Percentiles rank a stretch among this genome's conserved stretches.
Evolutionary conservation across 1,140 invertebrate genomes (phyloP).

Genomic region (Drosophila kanapiae): DNA sequence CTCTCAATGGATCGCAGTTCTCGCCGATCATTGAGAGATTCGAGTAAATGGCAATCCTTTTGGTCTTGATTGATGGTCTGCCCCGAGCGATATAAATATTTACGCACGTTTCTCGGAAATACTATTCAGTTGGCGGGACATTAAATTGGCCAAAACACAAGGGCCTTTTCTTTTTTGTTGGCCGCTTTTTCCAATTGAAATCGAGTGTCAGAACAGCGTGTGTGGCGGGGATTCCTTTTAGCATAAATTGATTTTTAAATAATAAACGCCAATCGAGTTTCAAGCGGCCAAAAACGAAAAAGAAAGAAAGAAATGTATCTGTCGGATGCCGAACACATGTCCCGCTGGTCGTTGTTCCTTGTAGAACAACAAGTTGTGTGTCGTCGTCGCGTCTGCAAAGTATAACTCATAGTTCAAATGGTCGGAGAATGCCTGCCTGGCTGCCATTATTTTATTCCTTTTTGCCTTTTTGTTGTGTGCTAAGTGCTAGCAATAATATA

Average conservation of each 20-base stretch:
- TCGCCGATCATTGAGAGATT: conserved; percentile 25
- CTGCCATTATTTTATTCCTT: background rate
- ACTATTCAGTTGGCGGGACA: conserved; percentile 62
- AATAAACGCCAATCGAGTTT: conserved; percentile 61
- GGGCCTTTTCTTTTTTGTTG: conserved; percentile 9
- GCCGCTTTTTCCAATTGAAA: conserved; percentile 25
- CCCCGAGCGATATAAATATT: conserved; percentile 68
- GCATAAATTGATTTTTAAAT: conserved; percentile 66
- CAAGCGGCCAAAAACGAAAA: conserved; percentile 33
- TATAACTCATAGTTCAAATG: conserved; percentile 74
- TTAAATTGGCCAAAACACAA: conserved; percentile 51
- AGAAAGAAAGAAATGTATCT: conserved; percentile 26
- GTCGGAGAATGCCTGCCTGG: conserved; percentile 26
- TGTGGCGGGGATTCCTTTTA: conserved; percentile 54
- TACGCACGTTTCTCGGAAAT: conserved; percentile 69
- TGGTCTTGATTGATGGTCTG: conserved; percentile 64
- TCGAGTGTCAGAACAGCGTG: conserved; percentile 13
- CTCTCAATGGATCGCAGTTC: background rate
- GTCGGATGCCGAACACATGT: conserved; percentile 52
- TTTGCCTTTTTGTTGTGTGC: conserved; percentile 28
- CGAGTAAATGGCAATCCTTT: conserved; percentile 27
- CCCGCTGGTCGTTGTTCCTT: conserved; percentile 23
- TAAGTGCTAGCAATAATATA: conserved; percentile 44
- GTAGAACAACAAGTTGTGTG: conserved; percentile 56
- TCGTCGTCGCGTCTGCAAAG: conserved; percentile 69